A percentile compares a stretch with the other conserved stretches of the same genome.
phyloP scores from a whole-genome alignment of 1,140 invertebrate genomes.

The Tetramorium parvispinum region DNA sequence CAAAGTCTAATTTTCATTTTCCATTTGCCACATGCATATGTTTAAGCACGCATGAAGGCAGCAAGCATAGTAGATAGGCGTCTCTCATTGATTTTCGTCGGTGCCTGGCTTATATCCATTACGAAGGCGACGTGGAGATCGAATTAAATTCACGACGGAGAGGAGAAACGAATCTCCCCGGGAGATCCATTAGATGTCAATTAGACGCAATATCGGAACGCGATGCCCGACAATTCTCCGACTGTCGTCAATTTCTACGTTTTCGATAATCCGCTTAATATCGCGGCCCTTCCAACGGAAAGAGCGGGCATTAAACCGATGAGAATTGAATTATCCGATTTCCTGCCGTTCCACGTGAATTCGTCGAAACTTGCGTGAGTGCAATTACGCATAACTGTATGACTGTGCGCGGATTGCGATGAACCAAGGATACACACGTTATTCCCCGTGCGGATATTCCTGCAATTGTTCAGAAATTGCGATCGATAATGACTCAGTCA shows the following conservation, averaged over 20 bases:
- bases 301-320: slow-evolving; percentile 70
- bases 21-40: background rate
- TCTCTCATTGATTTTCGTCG: slow-evolving; percentile 50
- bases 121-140: background rate
- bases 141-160: slow-evolving; percentile 56
- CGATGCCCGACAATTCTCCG: slow-evolving; percentile 63
- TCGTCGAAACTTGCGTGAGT: slow-evolving; percentile 46
- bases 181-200: slow-evolving; percentile 68
- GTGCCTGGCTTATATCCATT: slow-evolving; percentile 36
- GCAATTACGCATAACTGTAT: slow-evolving; percentile 71
- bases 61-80: background rate
- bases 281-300: slow-evolving; percentile 47
- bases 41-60: background rate
- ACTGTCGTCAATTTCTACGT: slow-evolving; percentile 61
- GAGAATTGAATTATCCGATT: slow-evolving; percentile 75
- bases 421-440: background rate
- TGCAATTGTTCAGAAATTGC: slow-evolving; percentile 46
- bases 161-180: slow-evolving; percentile 32
- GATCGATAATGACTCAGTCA: slow-evolving; percentile 24
- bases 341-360: slow-evolving; percentile 59
- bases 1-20: background rate
- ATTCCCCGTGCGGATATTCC: background rate
- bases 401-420: slow-evolving; percentile 42
- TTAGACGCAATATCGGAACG: slow-evolving; percentile 67
- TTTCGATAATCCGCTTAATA: slow-evolving; percentile 76